Evolutionary conservation across 1,140 invertebrate genomes (phyloP).

Genomic region (Sycophila sp.): DNA sequence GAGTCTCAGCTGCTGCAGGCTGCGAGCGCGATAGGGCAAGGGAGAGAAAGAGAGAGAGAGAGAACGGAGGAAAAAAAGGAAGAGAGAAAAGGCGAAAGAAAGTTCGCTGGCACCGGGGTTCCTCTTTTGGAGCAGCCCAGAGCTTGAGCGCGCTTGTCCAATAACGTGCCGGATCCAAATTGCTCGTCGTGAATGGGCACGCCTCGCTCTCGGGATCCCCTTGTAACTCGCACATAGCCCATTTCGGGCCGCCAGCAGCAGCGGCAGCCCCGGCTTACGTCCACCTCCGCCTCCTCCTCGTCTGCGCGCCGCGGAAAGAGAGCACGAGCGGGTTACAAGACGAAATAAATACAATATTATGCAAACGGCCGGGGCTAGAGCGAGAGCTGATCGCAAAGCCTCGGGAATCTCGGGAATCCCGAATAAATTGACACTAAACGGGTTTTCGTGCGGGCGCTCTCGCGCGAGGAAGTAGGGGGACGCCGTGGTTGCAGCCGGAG

Average conservation of each 20-base stretch:
- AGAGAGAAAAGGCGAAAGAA: constrained; percentile 1
- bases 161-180: constrained; percentile 40
- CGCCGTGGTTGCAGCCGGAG: not conserved
- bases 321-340: constrained; percentile 53
- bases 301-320: not conserved
- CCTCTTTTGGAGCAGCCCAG: constrained; percentile 38
- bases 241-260: constrained; percentile 49
- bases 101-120: constrained; percentile 20
- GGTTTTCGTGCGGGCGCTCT: constrained; percentile 21
- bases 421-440: constrained; percentile 65
- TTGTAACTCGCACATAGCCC: constrained; percentile 50
- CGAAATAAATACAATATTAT: constrained; percentile 65
- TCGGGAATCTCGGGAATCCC: constrained; percentile 61
- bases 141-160: constrained; percentile 14
- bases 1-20: too few relatives aligned
- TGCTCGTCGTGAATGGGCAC: constrained; percentile 36
- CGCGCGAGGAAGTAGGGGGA: too few relatives aligned
- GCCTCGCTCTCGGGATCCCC: constrained; percentile 35
- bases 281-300: not conserved
- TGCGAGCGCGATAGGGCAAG: too few relatives aligned
- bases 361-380: constrained; percentile 53
- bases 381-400: constrained; percentile 41
- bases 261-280: constrained; percentile 36
- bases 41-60: constrained; percentile 27
- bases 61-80: not conserved